Evolutionary conservation across 2,888 invertebrate genomes (phyloP).

Genomic region (Trichogramma dendrolimi): DNA sequence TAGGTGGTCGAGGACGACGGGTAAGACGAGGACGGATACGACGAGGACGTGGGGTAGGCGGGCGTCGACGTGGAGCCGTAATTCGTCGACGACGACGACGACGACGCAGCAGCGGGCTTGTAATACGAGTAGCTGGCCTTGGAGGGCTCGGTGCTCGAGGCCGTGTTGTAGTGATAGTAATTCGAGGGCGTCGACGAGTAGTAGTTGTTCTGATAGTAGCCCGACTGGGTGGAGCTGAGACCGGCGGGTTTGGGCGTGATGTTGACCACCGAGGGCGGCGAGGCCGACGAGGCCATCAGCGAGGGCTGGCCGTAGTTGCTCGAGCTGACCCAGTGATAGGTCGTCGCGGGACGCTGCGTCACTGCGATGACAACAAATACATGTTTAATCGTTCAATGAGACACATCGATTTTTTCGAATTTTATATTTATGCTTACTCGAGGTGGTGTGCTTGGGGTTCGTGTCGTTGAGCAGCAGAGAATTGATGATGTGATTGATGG

Average conservation of each 20-base stretch:
- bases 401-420: no score
- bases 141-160: slow-evolving; percentile 31
- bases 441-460: slow-evolving; percentile 34
- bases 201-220: slow-evolving; percentile 36
- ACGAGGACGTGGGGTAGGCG: slow-evolving; percentile 23
- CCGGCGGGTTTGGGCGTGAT: slow-evolving; percentile 32
- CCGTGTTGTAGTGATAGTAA: slow-evolving; percentile 42
- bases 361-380: not conserved
- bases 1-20: slow-evolving; percentile 30
- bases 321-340: slow-evolving; percentile 44
- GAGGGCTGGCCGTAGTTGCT: slow-evolving; percentile 29
- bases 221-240: slow-evolving; percentile 33
- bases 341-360: slow-evolving; percentile 31
- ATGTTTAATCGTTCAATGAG: not conserved
- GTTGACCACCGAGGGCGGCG: slow-evolving; percentile 41
- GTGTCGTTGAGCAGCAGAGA: slow-evolving; percentile 49
- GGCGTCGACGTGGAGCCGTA: slow-evolving; percentile 31
- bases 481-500: slow-evolving; percentile 54
- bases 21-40: slow-evolving; percentile 23
- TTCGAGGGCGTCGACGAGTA: slow-evolving; percentile 34
- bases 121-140: slow-evolving; percentile 24
- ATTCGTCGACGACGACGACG: slow-evolving; percentile 24
- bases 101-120: slow-evolving; percentile 29
- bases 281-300: slow-evolving; percentile 42
- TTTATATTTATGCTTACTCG: slow-evolving; percentile 26